These are phyloP conservation scores for Contarinia nasturtii DNA, from an alignment of 1,140 invertebrate species.

Conservation along the genomic window DNA sequence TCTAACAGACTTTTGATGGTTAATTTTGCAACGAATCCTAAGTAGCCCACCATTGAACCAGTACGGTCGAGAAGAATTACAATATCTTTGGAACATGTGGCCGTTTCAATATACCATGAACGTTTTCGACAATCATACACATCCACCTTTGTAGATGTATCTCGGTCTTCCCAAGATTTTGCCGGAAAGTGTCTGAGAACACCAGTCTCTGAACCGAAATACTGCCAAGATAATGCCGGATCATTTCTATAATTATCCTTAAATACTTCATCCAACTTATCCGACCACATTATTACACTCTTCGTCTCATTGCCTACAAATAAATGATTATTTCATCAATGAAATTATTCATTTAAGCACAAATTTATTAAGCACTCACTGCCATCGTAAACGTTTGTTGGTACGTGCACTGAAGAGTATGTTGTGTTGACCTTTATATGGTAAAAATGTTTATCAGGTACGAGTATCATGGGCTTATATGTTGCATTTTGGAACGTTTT, in stretches of 20 bases:
- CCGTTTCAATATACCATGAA: slow-evolving; percentile 92
- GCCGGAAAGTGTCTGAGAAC: slow-evolving; percentile 73
- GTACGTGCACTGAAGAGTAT: slow-evolving; percentile 78
- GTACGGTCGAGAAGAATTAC: slow-evolving; percentile 87
- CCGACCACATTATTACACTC: slow-evolving; percentile 72
- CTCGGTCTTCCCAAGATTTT: slow-evolving; percentile 27
- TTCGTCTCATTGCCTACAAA: slow-evolving; percentile 35
- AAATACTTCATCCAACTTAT: slow-evolving; percentile 66
- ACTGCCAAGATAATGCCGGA: slow-evolving; percentile 84
- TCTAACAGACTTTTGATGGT: slow-evolving; percentile 77
- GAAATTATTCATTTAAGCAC: too few relatives aligned
- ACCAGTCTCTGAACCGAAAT: slow-evolving; percentile 85
- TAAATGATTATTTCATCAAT: too few relatives aligned
- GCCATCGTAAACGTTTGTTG: slow-evolving; percentile 80
- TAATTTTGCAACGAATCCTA: slow-evolving; percentile 37
- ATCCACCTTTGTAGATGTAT: slow-evolving; percentile 30
- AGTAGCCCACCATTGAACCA: slow-evolving; percentile 91
- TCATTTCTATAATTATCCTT: slow-evolving; percentile 68
- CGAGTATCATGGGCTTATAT: slow-evolving; percentile 36
- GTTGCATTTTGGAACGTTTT: slow-evolving; percentile 16
- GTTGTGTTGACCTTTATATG: slow-evolving; percentile 65
- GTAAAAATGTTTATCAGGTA: slow-evolving; percentile 63
- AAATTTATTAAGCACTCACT: slow-evolving; percentile 29
- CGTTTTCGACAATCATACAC: slow-evolving; percentile 70
- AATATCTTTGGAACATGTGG: slow-evolving; percentile 93